Base-by-base conservation (phyloP, 2,797 vertebrate species). In the Hydrophis major region DNA sequence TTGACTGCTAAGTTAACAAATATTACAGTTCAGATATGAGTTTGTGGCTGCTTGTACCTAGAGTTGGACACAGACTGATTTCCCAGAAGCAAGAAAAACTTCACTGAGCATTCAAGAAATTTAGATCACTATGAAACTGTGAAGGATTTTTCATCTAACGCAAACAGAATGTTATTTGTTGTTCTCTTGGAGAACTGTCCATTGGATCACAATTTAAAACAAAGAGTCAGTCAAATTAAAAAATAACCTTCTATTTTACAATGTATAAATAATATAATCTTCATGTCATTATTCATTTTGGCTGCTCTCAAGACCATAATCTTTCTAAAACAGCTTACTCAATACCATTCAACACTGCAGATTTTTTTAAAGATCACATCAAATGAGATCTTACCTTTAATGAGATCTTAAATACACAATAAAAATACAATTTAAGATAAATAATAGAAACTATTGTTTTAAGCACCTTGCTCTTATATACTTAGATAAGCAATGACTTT, bases 71-170 rank as follows among this genome's bases (percentile, higher is more conserved):
- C 42, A 90, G 13, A 56, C 50, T 90, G 89, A 93, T 91, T 91
- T 91, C 86, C 86, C 89, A 93, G 86, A 74, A 86, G 86, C 63
- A 56, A 78, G 63, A 88, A 93, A 93, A 69, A 78, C 57, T 90
- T 53, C 59, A 53, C 32, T 90, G 69, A 37, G 60, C 8, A n/a
- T 37, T 42, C 78, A 60, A 88, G 74, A 55, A 55, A 25, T 88
- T 91, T 78, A 91, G 92, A 66, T 61, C 63, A 91, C 63, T 60
- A 88, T 57, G 42, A 88, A 78, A 56, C 92, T 37, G 37, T 5
- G 53, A 11, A 78, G 37, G 42, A 57, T 87, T 78, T 63, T 69
- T 59, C 11, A 66, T 16, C 83, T 37, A 69, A 13, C n/a, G 11
- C 56, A 89, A 57, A 89, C 18, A 47, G 57, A 61, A 89, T 37